Base-by-base conservation (phyloP, 2,888 invertebrate genomes). In the Lobophora halterata region DNA sequence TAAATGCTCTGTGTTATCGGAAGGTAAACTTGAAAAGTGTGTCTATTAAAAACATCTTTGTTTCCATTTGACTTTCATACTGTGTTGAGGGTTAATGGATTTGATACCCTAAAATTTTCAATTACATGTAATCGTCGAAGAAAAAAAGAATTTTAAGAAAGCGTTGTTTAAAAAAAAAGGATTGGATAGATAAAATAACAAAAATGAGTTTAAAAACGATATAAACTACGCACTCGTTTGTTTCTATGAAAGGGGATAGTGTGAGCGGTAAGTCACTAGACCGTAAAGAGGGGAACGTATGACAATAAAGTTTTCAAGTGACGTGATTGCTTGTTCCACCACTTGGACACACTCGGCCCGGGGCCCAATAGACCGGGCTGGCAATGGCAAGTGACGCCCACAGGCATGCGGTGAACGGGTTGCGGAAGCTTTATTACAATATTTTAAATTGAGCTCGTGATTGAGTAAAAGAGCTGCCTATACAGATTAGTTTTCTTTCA, bases 201-300 rank as follows among this genome's bases (percentile, higher is more conserved):
- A 44, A 44, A 23, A 24, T 21, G 29, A 46, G 50, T 52, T 52
- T 54, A 23, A 34, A 45, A 31, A 36, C 9, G 33, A 21, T 23
- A 43, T 33, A 45, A 51, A 51, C 46, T 49, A n/a, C n/a, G 26
- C 30, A 31, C 47, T 42, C 35, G 41, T 49, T 52, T 48, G 46
- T 54, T 58, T 53, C 52, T 58, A 58, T 60, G 62, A 59, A 57
- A 69, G 52, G 58, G 63, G 61, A 56, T 59, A 54, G 57, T 46
- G 50, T 46, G 46, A 49, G 55, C 52, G 49, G 52, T 51, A 46
- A 65, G 49, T 60, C 65, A 58, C 41, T 36, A 57, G 58, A 59
- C 58, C 68, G 58, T 67, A 49, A 61, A 57, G 56, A 60, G 62
- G 69, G 69, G 65, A 58, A 45, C 43, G 50, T 49, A 57, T 53